phyloP scores from a whole-genome alignment of 2,888 invertebrate genomes.

The Diplolepis rosae region DNA sequence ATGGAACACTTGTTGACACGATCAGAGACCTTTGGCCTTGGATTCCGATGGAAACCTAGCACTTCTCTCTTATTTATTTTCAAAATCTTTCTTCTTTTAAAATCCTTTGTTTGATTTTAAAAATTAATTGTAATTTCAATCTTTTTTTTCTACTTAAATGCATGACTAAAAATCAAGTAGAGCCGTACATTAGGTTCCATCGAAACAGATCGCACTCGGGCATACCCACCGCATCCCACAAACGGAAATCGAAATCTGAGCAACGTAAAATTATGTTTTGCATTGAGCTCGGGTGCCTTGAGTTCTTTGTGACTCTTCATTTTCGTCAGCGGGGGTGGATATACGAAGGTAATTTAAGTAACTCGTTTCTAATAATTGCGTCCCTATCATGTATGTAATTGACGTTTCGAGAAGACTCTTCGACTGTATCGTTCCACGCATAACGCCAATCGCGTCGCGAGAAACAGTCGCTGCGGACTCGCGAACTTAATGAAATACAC shows the following conservation, averaged over 20 bases:
- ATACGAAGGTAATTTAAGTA: conserved; percentile 46
- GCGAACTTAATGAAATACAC: conserved; percentile 32
- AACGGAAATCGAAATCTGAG: conserved; percentile 19
- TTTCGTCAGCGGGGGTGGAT: conserved; percentile 15
- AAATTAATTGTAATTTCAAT: conserved; percentile 24
- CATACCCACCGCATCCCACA: background rate
- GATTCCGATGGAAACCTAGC: conserved; percentile 46
- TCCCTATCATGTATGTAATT: conserved; percentile 58
- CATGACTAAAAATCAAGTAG: conserved; percentile 29
- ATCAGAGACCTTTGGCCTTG: conserved; percentile 60
- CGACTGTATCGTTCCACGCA: conserved; percentile 30
- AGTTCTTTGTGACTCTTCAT: conserved; percentile 36
- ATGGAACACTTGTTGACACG: conserved; percentile 68
- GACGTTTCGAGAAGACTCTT: conserved; percentile 67
- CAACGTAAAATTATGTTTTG: conserved; percentile 24
- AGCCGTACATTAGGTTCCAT: conserved; percentile 34
- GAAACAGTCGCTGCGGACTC: conserved; percentile 33
- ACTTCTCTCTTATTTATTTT: conserved; percentile 11
- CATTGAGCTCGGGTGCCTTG: conserved; percentile 15
- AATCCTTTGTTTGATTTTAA: background rate
- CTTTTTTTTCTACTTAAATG: conserved; percentile 33
- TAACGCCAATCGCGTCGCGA: conserved; percentile 25
- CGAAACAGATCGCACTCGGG: conserved; percentile 41
- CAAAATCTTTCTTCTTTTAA: conserved; percentile 32
- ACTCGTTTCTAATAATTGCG: conserved; percentile 48